Base-by-base conservation (phyloP, 2,888 invertebrate genomes). In the Labia minor region DNA sequence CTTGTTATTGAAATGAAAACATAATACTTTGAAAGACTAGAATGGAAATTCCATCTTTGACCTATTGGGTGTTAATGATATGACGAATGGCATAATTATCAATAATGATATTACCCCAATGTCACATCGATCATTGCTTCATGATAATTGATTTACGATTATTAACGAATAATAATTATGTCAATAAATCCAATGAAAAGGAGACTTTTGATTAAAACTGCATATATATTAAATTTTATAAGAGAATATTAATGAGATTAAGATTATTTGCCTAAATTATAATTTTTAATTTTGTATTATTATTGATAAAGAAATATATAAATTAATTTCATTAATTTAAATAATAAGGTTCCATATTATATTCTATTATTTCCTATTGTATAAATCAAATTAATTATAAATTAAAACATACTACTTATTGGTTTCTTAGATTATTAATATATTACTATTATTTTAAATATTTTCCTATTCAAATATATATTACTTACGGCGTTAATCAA, bases 111-210 rank as follows among this genome's bases (percentile, higher is more conserved):
- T 49, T 49, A 49, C 49, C 14, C 49, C 3, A 8, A 49, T 49
- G 49, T 49, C 49, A 49, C 49, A 49, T 49, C 49, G 49, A 49
- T 49, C 49, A 49, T 49, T 49, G 3, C 6, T 49, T 49, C 3
- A 49, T 49, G 49, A 49, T n/a, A 14, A 14, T 14, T 49, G 49
- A 49, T 49, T 49, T 49, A 49, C 49, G 14, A 14, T 14, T 49
- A 49, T 49, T 16, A 49, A 49, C 49, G 49, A 49, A 49, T 49
- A 49, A 49, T 49, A 16, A 49, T 49, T 49, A 49, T 49, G 49
- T 14, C 49, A 49, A 14, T 49, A 49, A 49, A 49, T 49, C 49
- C 49, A 8, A 49, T 49, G 3, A 49, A n/a, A 49, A 49, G 49
- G 3, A 49, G 6, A 49, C 49, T 49, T 49, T 49, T 49, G 49